Evolutionary conservation across 2,113 vertebrate species (phyloP), one percentile per base, ranked within the genome.

Genomic region (Ciconia stormi): DNA sequence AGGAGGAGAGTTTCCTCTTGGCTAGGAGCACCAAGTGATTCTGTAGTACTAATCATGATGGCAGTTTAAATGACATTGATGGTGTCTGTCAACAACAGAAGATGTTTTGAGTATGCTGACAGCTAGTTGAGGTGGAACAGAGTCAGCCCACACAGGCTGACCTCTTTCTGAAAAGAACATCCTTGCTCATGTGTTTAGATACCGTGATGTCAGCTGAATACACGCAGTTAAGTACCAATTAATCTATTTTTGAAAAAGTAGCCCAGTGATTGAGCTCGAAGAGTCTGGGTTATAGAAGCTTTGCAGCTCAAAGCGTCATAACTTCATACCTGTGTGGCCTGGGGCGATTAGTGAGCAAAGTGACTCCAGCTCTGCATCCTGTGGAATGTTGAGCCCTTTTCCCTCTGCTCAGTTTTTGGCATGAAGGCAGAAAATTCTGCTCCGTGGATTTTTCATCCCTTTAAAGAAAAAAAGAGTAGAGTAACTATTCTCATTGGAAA

Each of bases 341-440:
- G 32, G 23, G 29, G 62, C 0, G 8, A 20, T 59, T 2, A 13
- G 61, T 5, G 38, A 70, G 56, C 0, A 0, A 36, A 63, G 46
- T 9, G 61, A 21, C 44, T 70, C 30, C 16, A 46, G 36, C 78
- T 58, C 49, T 53, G 72, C 61, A 69, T 72, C 77, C 49, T 52
- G 25, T 32, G 38, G 55, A 58, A 74, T 9, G 16, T 11, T 67
- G 71, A 87, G 50, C 30, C 67, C 38, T 77, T 82, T 53, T 76
- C 29, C 38, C 47, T 42, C 58, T 77, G 40, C 63, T 82, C 58
- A 7, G 21, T 26, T 82, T 78, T 67, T 82, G 74, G 58, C 21
- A 56, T 11, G 36, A 71, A 82, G 70, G 53, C 47, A 81, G 52
- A 72, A 40, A 34, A 62, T 73, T 56, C 36, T 62, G 42, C 53